phyloP scores from a whole-genome alignment of 2,888 invertebrate species.

The Hemaris fuciformis region DNA sequence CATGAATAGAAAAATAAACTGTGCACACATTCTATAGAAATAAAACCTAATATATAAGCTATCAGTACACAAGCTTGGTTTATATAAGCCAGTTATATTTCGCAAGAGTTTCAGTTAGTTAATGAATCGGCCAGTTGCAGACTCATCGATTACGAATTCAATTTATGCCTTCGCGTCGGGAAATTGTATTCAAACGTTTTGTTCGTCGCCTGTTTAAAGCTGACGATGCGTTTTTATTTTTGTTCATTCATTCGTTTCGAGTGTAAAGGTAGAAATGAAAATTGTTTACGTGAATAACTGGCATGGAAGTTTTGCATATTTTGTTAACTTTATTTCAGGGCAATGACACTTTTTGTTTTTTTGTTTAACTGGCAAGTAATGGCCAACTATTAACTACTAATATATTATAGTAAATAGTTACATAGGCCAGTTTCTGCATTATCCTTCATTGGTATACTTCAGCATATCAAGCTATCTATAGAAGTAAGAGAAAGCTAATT shows the following conservation, averaged over 20 bases:
- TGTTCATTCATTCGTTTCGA: constrained; percentile 23
- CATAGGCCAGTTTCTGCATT: too few relatives aligned
- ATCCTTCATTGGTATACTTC: too few relatives aligned
- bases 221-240: constrained; percentile 38
- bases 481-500: too few relatives aligned
- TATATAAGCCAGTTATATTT: constrained; percentile 33
- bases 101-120: constrained; percentile 38
- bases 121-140: constrained; percentile 46
- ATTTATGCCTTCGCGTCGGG: constrained; percentile 41
- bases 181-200: constrained; percentile 44
- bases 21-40: neutral
- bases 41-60: neutral
- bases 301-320: neutral
- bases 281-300: neutral
- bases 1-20: neutral
- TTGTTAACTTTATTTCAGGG: neutral
- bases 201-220: constrained; percentile 30
- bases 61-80: neutral
- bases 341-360: too few relatives aligned
- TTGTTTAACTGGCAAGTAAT: too few relatives aligned
- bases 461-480: too few relatives aligned
- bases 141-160: constrained; percentile 38
- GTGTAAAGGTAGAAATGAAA: constrained; percentile 19
- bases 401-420: too few relatives aligned
- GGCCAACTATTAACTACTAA: too few relatives aligned